Base-by-base conservation (phyloP, 1,140 invertebrate species). In the Brachionus manjavacas region DNA sequence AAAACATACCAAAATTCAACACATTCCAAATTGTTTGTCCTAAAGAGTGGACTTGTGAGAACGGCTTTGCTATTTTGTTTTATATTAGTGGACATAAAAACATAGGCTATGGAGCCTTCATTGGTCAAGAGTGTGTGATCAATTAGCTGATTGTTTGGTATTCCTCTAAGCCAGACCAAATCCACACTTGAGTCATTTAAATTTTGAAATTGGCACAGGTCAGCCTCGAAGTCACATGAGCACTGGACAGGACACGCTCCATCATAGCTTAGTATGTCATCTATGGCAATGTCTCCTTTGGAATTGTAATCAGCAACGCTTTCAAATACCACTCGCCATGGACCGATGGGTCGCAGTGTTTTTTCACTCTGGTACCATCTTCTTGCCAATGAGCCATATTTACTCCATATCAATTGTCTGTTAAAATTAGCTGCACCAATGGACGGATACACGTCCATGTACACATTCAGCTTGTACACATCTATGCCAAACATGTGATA, bases 141-240 rank as follows among this genome's bases (percentile, higher is more conserved):
- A 25, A 14, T 3, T 39, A 64, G 6, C 6, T 35, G 31, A 35
- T 35, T 35, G 31, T 35, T 25, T 20, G 79, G 79, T 20, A 11
- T 41, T 41, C 79, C 79, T 16, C 12, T 4, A 12, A 9, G 25
- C 79, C 79, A 81, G n/a, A 2, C n/a, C 7, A 81, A n/a, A 64
- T 81, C 52, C 2, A 46, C 64, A 14, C 0, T 7, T 31, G 31
- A 12, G 9, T 80, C 76, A 1, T 23, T 23, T 3, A 41, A 23
- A 35, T 81, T 81, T 31, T 74, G 76, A 85, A 85, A 89, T 41
- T 85, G 86, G 87, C 88, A 89, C 35, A 86, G 81, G 28, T 86
- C 87, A n/a, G 78, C 85, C 74, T 88, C 87, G 87, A 89, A 89
- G 83, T 87, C 87, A 28, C 68, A 86, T 87, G 87, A 4, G 31